phyloP scores from a whole-genome alignment of 2,888 invertebrate species.

The Agonopterix alstromeriana region DNA sequence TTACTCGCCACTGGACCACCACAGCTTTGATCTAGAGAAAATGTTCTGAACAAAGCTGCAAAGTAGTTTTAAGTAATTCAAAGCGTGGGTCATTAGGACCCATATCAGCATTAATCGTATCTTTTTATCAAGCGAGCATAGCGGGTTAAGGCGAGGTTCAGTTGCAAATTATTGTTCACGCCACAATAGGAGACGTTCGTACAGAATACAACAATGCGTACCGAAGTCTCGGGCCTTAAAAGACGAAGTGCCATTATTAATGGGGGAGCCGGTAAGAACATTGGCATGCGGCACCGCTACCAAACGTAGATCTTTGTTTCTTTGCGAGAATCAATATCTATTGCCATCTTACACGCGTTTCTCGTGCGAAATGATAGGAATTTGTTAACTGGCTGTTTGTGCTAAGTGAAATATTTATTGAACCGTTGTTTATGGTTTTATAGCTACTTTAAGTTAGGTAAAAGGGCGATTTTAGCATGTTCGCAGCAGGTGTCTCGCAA shows the following conservation, averaged over 20 bases:
- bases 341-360: conserved; percentile 7
- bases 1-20: too few relatives aligned
- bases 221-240: conserved; percentile 36
- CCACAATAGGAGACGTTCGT: conserved; percentile 40
- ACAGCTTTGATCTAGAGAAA: too few relatives aligned
- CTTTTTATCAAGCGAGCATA: background rate
- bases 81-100: background rate
- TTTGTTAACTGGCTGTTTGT: conserved; percentile 4
- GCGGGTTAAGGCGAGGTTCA: conserved; percentile 26
- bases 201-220: conserved; percentile 41
- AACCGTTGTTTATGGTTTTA: background rate
- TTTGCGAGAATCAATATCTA: conserved; percentile 22
- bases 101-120: background rate
- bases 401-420: background rate
- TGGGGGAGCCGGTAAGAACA: conserved; percentile 35
- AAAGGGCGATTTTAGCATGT: conserved; percentile 3
- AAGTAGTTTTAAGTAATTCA: too few relatives aligned
- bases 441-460: background rate
- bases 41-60: too few relatives aligned
- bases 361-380: conserved; percentile 2
- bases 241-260: conserved; percentile 47
- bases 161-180: conserved; percentile 57
- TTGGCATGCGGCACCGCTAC: conserved; percentile 30
- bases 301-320: conserved; percentile 34
- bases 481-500: conserved; percentile 6